Percentiles rank a stretch among this genome's conserved stretches.
Evolutionary conservation across 2,888 invertebrate species (phyloP).

Genomic region (Copidosoma aretas): DNA sequence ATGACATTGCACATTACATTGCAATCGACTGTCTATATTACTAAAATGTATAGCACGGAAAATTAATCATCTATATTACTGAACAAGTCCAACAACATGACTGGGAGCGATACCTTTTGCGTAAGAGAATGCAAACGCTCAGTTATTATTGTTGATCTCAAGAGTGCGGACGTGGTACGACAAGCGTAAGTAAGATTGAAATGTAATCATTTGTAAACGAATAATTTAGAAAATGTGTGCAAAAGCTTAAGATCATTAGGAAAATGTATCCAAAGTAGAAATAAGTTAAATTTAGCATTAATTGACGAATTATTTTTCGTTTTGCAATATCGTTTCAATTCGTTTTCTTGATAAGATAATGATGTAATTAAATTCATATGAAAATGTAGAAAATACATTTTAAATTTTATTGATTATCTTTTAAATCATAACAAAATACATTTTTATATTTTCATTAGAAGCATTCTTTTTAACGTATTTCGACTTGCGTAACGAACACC

Average conservation of each 20-base stretch:
- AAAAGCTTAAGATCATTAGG: too few relatives aligned
- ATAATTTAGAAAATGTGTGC: not conserved
- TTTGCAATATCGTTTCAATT: not conserved
- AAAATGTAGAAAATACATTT: too few relatives aligned
- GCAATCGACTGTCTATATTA: not conserved
- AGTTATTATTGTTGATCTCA: not conserved
- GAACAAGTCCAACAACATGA: not conserved
- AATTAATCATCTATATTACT: not conserved
- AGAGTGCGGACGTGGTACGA: not conserved
- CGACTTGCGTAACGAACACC: not conserved
- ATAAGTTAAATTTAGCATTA: not conserved
- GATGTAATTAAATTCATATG: too few relatives aligned
- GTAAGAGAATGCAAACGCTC: not conserved
- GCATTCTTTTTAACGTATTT: too few relatives aligned
- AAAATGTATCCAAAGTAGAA: not conserved
- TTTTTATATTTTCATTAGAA: too few relatives aligned
- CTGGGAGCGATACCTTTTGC: not conserved
- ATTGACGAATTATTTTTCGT: not conserved
- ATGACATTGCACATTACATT: not conserved
- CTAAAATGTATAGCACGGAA: not conserved
- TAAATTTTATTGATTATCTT: too few relatives aligned
- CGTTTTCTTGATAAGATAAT: too few relatives aligned
- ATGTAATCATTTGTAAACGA: not conserved
- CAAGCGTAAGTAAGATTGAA: not conserved
- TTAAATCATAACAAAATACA: too few relatives aligned